Conservation (phyloP, 2,113 vertebrate genomes). For the Onychostruthus taczanowskii region DNA sequence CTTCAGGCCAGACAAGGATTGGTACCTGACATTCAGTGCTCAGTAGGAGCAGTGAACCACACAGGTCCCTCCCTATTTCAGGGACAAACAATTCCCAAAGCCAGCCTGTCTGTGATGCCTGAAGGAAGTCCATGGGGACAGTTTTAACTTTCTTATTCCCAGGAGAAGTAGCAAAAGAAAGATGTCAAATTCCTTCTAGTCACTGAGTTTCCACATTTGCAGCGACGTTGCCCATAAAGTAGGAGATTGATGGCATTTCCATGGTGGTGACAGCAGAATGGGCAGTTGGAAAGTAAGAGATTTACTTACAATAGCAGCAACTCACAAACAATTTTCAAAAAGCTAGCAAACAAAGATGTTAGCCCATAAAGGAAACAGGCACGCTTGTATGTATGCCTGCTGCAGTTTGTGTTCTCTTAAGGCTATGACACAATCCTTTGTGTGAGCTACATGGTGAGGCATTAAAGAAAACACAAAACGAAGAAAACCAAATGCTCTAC, state of each 20-base stretch:
- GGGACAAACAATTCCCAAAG: not conserved
- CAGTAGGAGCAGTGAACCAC: not conserved
- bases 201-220: not conserved
- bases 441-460: fast-evolving
- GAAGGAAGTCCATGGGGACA: not conserved
- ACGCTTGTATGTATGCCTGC: not conserved
- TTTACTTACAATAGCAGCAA: not conserved
- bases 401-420: not conserved
- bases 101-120: not conserved
- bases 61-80: not conserved
- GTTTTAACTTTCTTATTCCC: not conserved
- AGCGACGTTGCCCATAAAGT: not conserved
- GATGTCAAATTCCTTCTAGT: not conserved
- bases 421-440: not conserved
- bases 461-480: not conserved
- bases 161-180: not conserved
- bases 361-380: not conserved
- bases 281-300: not conserved
- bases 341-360: not conserved
- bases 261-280: fast-evolving
- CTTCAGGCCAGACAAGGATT: not conserved
- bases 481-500: not conserved
- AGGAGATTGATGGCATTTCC: not conserved
- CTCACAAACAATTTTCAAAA: not conserved
- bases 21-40: not conserved